Base-by-base conservation (phyloP, 2,113 vertebrate species). In the Petrocephalus microphthalmus region DNA sequence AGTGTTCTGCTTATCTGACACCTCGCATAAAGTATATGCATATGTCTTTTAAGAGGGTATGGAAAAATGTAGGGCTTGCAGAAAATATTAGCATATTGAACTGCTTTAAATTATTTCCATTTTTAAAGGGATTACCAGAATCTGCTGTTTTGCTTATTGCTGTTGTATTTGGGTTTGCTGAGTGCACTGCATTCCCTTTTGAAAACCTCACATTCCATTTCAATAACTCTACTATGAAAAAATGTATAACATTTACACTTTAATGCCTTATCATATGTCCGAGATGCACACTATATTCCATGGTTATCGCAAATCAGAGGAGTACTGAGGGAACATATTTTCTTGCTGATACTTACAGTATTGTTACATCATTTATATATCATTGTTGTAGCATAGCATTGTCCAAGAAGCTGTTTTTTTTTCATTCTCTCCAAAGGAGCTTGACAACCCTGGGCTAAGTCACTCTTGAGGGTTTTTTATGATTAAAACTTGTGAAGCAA, bases 291-390 rank as follows among this genome's bases (percentile, higher is more conserved):
- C 71, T 42, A 42, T 78, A 42, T 78, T 37, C 71, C 71, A 33
- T 78, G 33, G 71, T 42, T 37, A 78, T 78, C 15, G 33, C 71
- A 33, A 78, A 42, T 42, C 71, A 42, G 33, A 19, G 17, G 15
- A 78, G 71, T 78, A 78, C 29, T 78, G 33, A 78, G 37, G 13
- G 29, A 78, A 78, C 19, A 19, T 13, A 78, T 78, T 78, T 78
- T 78, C 71, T 42, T 78, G 71, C 71, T 78, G 71, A 78, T 78
- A 42, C 71, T 42, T 78, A 78, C 71, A 78, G 71, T 78, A 78
- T 78, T 78, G 71, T 78, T 78, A 42, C 71, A 78, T 78, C 71
- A 78, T 78, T 78, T 78, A 78, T 33, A 78, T 78, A 42, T 29
- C 71, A 42, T 78, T 42, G 33, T 78, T 42, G 17, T 15, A 78